These are phyloP conservation scores for Coregonus clupeaformis DNA, from an alignment of 2,113 vertebrate species.

Conservation along the genomic window DNA sequence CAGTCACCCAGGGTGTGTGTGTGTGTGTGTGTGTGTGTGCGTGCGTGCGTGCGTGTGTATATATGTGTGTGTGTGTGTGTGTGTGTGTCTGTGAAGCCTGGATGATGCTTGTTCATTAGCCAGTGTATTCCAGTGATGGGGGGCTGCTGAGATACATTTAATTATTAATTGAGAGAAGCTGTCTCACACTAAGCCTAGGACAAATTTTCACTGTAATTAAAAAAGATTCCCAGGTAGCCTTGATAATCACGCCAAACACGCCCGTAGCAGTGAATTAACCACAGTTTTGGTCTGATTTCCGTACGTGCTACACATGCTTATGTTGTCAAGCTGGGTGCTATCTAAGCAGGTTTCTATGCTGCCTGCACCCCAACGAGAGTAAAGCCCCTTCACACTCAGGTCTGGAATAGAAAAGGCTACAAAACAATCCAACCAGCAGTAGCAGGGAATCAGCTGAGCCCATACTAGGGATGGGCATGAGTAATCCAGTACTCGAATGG, in stretches of 20 bases:
- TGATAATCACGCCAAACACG: conserved; percentile 44
- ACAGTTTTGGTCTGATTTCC: conserved; percentile 11
- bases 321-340: conserved; percentile 1
- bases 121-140: conserved; percentile 28
- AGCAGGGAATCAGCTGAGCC: conserved; percentile 6
- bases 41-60: not conserved
- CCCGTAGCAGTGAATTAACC: conserved; percentile 22
- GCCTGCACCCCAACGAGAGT: not conserved
- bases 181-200: conserved; percentile 28
- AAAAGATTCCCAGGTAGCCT: conserved; percentile 55
- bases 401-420: not conserved
- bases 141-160: conserved; percentile 13
- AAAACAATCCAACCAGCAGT: not conserved
- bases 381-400: not conserved
- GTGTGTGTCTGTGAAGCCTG: conserved; percentile 16
- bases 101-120: conserved; percentile 37
- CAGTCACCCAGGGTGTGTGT: not conserved
- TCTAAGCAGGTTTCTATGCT: conserved; percentile 5
- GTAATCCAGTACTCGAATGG: too few species aligned
- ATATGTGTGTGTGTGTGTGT: conserved; percentile 6
- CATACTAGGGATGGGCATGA: not conserved
- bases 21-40: too few species aligned
- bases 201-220: conserved; percentile 57
- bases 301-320: conserved; percentile 18
- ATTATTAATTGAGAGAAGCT: conserved; percentile 49